Evolutionary conservation across 2,888 invertebrate genomes (phyloP), one percentile per base, ranked within the genome.

Genomic region (Leuctra nigra): DNA sequence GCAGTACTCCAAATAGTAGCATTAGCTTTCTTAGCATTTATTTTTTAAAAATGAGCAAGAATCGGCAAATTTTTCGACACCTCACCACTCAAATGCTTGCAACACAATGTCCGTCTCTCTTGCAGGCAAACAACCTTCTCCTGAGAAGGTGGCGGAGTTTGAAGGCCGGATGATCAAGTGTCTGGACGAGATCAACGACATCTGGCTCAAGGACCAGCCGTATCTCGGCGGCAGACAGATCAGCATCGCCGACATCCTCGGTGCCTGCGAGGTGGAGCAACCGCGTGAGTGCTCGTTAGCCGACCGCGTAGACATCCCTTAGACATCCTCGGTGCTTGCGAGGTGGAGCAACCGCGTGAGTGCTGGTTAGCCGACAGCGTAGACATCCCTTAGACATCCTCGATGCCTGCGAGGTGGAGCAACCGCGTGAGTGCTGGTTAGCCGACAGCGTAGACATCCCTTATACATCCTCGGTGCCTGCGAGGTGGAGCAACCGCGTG

Each of bases 401-500:
- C 25, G 72, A 70, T 20, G 68, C 67, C 16, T 72, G 72, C 61
- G 75, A 75, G 64, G 58, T 75, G 16, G 72, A 74, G 50, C 74
- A 75, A 63, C 68, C 73, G 36, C 66, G 72, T 71, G 61, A 65
- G 66, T 64, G 7, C 7, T 25, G 35, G 13, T n/a, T n/a, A n/a
- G n/a, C n/a, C n/a, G n/a, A n/a, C n/a, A n/a, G n/a, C n/a, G n/a
- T n/a, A n/a, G n/a, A n/a, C n/a, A n/a, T n/a, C n/a, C n/a, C n/a
- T n/a, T n/a, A n/a, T 75, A 75, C 64, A 62, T 75, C 36, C 61
- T 74, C 25, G 72, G 70, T 20, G 68, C 67, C 16, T 72, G 72
- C 61, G 75, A 75, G 64, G 58, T 75, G 16, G 72, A 74, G 50
- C 74, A 75, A 63, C 68, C 73, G 36, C 66, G 72, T 71, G 61